These are phyloP conservation scores for Drosophila busckii DNA, from an alignment of 1,140 invertebrate species.

Conservation along the genomic window DNA sequence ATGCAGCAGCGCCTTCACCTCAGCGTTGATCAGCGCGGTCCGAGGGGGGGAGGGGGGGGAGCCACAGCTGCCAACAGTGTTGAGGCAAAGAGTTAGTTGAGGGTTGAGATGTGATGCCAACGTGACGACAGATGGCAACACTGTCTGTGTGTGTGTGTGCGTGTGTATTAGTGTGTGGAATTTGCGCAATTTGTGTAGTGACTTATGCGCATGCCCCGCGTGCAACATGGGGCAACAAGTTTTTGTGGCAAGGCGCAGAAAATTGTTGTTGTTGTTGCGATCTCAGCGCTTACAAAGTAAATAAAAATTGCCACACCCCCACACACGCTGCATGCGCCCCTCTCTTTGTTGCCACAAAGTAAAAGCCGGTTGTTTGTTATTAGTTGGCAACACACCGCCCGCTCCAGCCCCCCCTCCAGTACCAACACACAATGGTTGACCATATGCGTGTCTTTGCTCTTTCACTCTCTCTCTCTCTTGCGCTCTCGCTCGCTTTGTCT, in stretches of 20 bases:
- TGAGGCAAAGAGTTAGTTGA: conserved; percentile 14
- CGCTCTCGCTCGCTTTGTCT: background rate
- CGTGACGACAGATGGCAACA: conserved; percentile 55
- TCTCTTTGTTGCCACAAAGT: conserved; percentile 4
- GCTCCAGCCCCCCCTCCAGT: background rate
- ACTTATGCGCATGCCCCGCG: conserved; percentile 60
- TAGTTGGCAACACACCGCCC: conserved; percentile 54
- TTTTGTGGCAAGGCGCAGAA: conserved; percentile 35
- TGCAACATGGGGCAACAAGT: conserved; percentile 36
- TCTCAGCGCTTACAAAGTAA: conserved; percentile 45
- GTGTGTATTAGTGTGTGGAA: conserved; percentile 37
- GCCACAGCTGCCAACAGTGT: no score
- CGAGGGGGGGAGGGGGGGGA: no score
- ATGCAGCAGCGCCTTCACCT: conserved; percentile 43
- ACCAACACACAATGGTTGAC: conserved; percentile 39
- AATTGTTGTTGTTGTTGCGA: conserved; percentile 26
- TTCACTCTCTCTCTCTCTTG: background rate
- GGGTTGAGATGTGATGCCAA: conserved; percentile 26
- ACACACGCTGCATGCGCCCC: conserved; percentile 2
- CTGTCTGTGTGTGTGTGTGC: conserved; percentile 6
- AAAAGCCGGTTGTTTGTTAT: conserved; percentile 74
- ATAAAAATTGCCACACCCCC: conserved; percentile 45
- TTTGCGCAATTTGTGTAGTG: conserved; percentile 67
- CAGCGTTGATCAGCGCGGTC: conserved; percentile 12
- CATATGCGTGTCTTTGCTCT: conserved; percentile 4